Conservation (phyloP, 1,140 invertebrate genomes). For the Nasonia giraulti region DNA sequence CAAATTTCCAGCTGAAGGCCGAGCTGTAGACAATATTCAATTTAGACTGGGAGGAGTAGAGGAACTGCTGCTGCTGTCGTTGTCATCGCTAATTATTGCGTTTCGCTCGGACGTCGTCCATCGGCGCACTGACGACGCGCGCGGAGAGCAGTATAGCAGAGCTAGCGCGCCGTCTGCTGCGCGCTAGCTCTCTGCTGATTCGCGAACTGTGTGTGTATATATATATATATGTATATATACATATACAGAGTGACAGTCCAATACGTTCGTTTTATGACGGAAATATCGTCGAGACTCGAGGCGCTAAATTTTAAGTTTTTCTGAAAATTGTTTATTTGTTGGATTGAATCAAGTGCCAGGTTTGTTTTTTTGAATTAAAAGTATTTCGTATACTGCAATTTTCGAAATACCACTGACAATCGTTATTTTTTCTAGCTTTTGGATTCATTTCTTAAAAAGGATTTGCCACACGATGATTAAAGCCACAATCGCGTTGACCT, state of each 20-base stretch:
- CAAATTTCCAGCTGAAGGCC: neutral
- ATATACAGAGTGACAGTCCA: neutral
- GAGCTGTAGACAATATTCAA: neutral
- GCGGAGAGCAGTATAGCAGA: neutral
- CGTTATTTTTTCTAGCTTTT: neutral
- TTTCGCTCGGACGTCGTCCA: neutral
- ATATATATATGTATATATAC: too few relatives aligned
- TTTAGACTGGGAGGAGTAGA: neutral
- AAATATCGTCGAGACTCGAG: neutral
- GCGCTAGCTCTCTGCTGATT: neutral
- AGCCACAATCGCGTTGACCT: too few relatives aligned
- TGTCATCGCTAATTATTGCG: conserved; percentile 9
- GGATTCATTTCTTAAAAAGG: too few relatives aligned
- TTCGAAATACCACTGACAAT: too few relatives aligned
- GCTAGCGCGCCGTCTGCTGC: conserved; percentile 29
- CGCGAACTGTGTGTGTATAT: too few relatives aligned
- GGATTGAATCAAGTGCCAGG: too few relatives aligned
- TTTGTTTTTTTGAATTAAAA: too few relatives aligned
- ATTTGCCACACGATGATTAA: too few relatives aligned
- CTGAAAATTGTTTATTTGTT: too few relatives aligned
- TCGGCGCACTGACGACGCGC: conserved; percentile 13
- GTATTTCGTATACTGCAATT: too few relatives aligned
- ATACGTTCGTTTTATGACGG: neutral
- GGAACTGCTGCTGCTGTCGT: neutral
- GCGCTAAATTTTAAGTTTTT: neutral